Conservation (phyloP, 2,113 vertebrate genomes). For the Xyliphius kryptos region DNA sequence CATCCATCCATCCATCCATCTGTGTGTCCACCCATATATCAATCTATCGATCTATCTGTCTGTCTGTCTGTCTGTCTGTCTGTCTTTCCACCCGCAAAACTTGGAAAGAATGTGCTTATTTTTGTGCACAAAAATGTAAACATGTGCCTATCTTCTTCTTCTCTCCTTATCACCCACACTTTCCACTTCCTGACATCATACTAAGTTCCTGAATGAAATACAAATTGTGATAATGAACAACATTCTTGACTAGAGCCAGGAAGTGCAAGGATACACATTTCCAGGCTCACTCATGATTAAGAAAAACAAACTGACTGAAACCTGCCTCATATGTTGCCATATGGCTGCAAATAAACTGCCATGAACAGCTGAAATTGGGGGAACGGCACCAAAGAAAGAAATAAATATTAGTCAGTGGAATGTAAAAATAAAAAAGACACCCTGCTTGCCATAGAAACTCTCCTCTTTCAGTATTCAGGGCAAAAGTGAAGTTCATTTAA, state of each 20-base stretch:
- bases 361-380: conserved; percentile 6
- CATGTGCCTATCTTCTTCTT: conserved; percentile 8
- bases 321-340: conserved; percentile 21
- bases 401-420: conserved; percentile 17
- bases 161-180: conserved; percentile 36
- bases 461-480: conserved; percentile 9
- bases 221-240: conserved; percentile 53
- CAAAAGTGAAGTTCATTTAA: conserved; percentile 29
- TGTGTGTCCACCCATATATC: too few relatives aligned
- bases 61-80: too few relatives aligned
- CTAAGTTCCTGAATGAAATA: conserved; percentile 51
- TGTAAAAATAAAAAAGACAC: conserved; percentile 28
- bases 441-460: conserved; percentile 11
- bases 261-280: conserved; percentile 11
- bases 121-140: conserved; percentile 25
- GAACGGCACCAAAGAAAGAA: conserved; percentile 5
- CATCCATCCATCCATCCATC: too few relatives aligned
- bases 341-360: conserved; percentile 34
- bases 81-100: too few relatives aligned
- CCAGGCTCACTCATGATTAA: conserved; percentile 23
- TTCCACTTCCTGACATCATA: conserved; percentile 38
- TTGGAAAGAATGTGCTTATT: conserved; percentile 2
- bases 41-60: too few relatives aligned
- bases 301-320: conserved; percentile 19
- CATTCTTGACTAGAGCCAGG: conserved; percentile 23